Evolutionary conservation across 2,113 vertebrate species (phyloP).

Genomic region (Beaufortia kweichowensis): DNA sequence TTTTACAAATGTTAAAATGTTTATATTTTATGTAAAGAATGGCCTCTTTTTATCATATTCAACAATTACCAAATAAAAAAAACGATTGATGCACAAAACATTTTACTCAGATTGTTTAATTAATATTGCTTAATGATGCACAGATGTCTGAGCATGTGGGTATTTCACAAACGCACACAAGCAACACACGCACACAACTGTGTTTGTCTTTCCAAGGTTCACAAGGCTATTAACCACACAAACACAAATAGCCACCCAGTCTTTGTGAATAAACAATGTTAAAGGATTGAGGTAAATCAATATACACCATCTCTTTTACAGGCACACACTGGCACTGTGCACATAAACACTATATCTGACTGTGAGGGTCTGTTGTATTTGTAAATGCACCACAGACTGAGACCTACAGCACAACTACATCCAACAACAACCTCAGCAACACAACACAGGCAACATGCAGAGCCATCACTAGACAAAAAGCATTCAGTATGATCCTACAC

Average conservation of each 20-base stretch:
- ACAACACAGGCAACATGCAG: not conserved
- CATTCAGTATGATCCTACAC: not conserved
- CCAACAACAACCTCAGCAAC: constrained; percentile 9
- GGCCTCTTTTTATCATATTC: no score
- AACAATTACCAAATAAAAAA: no score
- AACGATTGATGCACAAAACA: constrained; percentile 8
- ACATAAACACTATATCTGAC: constrained; percentile 4
- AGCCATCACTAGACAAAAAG: not conserved
- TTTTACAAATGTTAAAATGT: no score
- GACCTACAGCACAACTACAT: not conserved
- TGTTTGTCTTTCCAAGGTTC: constrained; percentile 10
- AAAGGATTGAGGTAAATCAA: not conserved
- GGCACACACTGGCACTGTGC: constrained; percentile 11
- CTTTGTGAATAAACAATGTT: constrained; percentile 21
- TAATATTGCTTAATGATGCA: not conserved
- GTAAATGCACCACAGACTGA: not conserved
- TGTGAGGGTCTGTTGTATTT: not conserved
- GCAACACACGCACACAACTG: not conserved
- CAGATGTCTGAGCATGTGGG: not conserved
- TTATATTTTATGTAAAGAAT: no score
- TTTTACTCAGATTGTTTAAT: not conserved
- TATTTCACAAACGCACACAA: constrained; percentile 15
- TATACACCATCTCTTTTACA: not conserved
- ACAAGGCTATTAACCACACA: constrained; percentile 4
- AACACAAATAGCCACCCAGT: constrained; percentile 15